Evolutionary conservation across 2,797 vertebrate genomes (phyloP).

Genomic region (Bovichtus diacanthus): DNA sequence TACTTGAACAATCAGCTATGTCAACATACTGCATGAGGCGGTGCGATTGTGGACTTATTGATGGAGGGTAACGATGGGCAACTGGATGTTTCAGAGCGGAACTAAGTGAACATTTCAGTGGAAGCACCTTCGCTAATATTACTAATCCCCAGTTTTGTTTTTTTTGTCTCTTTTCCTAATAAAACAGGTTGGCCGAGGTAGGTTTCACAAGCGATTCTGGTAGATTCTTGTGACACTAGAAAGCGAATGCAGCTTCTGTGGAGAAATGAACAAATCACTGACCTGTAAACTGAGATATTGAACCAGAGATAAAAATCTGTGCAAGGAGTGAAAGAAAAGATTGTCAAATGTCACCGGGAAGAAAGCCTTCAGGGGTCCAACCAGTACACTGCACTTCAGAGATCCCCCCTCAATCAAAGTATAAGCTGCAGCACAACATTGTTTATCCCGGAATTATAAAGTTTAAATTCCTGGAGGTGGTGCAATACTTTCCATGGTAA

Average conservation of each 20-base stretch:
- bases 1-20: neutral
- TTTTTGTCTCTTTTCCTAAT: constrained; percentile 3
- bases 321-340: neutral
- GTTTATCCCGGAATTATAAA: too few species aligned
- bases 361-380: too few species aligned
- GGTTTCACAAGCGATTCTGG: rapidly evolving
- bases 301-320: neutral
- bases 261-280: too few species aligned
- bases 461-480: neutral
- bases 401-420: too few species aligned
- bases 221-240: neutral
- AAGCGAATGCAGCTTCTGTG: too few species aligned
- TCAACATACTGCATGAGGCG: neutral
- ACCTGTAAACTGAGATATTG: neutral
- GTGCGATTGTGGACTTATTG: neutral
- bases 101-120: neutral
- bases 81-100: neutral
- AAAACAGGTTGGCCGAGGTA: neutral
- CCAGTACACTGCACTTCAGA: too few species aligned
- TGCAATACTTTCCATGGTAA: neutral
- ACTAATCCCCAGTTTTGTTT: neutral
- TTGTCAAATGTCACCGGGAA: too few species aligned
- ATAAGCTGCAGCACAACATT: too few species aligned
- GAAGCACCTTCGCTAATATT: neutral
- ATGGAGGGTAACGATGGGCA: constrained; percentile 5